Conservation (phyloP, 2,113 vertebrate species). For the Herpailurus yagouaroundi region DNA sequence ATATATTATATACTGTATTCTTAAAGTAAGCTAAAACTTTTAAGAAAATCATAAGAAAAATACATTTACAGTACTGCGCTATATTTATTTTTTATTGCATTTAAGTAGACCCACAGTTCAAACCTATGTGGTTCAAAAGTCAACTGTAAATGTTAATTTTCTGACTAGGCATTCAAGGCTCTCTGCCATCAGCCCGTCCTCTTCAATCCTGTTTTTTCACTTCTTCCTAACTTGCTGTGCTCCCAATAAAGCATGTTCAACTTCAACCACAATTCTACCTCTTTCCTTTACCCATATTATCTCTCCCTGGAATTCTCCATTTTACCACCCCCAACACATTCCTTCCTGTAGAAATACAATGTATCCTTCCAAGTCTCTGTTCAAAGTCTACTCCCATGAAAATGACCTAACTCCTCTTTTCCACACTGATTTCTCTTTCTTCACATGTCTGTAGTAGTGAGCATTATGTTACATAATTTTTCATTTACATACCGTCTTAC, state of each 20-base stretch:
- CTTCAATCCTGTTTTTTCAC: not conserved
- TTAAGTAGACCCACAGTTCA: not conserved
- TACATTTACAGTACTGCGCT: not conserved
- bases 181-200: not conserved
- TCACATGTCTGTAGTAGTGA: not conserved
- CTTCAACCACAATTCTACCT: not conserved
- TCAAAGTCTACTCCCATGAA: not conserved
- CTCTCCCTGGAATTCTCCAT: not conserved
- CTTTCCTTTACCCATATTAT: not conserved
- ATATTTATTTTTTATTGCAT: not conserved
- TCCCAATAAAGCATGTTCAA: not conserved
- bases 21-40: not conserved
- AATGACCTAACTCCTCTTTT: not conserved
- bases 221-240: not conserved
- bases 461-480: not conserved
- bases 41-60: not conserved
- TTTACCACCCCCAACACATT: not conserved
- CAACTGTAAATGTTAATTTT: not conserved
- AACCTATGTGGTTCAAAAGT: not conserved
- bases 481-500: not conserved
- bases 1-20: not conserved
- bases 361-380: not conserved
- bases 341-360: not conserved
- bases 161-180: not conserved
- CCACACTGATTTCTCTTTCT: not conserved